These are phyloP conservation scores for Lasioglossum leucozonium DNA, from an alignment of 2,888 invertebrate genomes.

Conservation along the genomic window DNA sequence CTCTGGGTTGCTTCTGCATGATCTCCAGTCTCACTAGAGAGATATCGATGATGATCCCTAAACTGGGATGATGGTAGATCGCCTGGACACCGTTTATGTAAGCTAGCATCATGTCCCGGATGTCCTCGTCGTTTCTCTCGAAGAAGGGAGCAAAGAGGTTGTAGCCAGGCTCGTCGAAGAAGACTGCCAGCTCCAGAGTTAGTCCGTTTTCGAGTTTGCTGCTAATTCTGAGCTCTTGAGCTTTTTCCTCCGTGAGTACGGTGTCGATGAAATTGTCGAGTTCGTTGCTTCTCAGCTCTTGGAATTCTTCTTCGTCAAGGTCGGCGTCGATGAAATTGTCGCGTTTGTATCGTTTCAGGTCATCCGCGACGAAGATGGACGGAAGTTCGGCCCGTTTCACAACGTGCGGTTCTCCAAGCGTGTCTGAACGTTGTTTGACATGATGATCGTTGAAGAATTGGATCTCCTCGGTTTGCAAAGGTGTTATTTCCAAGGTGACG, in stretches of 20 bases:
- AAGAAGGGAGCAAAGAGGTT: conserved; percentile 89
- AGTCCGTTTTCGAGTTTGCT: conserved; percentile 78
- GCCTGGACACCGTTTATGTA: conserved; percentile 93
- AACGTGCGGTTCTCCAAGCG: conserved; percentile 83
- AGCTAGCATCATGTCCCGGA: conserved; percentile 91
- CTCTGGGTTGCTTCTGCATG: conserved; percentile 88
- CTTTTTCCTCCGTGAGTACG: conserved; percentile 18
- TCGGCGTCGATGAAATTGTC: not conserved
- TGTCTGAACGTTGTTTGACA: conserved; percentile 75
- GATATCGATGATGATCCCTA: conserved; percentile 88
- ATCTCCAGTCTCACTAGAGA: conserved; percentile 90
- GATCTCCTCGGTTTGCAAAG: conserved; percentile 83
- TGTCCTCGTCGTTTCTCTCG: conserved; percentile 87
- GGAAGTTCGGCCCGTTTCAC: conserved; percentile 52
- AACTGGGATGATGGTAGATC: conserved; percentile 90
- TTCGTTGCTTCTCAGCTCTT: conserved; percentile 36
- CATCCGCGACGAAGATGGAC: not conserved
- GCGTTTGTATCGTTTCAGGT: not conserved
- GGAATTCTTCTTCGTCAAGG: conserved; percentile 30
- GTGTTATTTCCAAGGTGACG: conserved; percentile 89
- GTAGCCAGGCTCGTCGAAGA: conserved; percentile 91
- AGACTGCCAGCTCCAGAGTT: conserved; percentile 90
- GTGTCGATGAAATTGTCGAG: conserved; percentile 5
- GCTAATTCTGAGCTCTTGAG: conserved; percentile 41
- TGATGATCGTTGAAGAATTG: conserved; percentile 56